phyloP scores from a whole-genome alignment of 2,888 invertebrate genomes.

The Drosophila diplacantha region DNA sequence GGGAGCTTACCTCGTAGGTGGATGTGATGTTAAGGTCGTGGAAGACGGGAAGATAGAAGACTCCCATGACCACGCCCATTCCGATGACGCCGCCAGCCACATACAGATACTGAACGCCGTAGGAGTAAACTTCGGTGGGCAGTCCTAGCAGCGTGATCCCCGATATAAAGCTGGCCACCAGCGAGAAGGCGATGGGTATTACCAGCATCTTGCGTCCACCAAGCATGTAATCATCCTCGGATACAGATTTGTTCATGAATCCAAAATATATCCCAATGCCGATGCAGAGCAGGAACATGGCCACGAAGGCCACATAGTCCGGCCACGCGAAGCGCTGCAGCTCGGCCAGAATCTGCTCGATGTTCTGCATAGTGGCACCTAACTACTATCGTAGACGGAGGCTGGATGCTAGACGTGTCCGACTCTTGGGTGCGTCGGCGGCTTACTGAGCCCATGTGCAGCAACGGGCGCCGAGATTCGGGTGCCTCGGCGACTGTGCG shows the following conservation, averaged over 20 bases:
- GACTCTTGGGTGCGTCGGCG: conserved; percentile 35
- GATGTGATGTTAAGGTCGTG: conserved; percentile 86
- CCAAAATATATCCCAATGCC: conserved; percentile 89
- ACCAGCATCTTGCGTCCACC: conserved; percentile 88
- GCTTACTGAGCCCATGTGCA: conserved; percentile 49
- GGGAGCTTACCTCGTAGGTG: conserved; percentile 84
- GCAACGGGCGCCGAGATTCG: conserved; percentile 42
- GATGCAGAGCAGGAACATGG: conserved; percentile 86
- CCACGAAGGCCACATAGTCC: conserved; percentile 77
- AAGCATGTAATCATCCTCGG: conserved; percentile 87
- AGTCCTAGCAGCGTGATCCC: conserved; percentile 88
- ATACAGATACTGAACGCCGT: conserved; percentile 87
- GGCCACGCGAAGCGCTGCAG: conserved; percentile 76
- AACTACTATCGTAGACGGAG: conserved; percentile 9
- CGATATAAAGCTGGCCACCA: conserved; percentile 89
- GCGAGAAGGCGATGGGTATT: conserved; percentile 87
- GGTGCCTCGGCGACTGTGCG: conserved; percentile 17
- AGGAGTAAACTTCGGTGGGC: conserved; percentile 89
- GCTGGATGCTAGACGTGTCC: conserved; percentile 13
- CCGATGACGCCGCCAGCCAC: conserved; percentile 82
- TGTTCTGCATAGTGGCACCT: conserved; percentile 69
- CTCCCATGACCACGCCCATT: conserved; percentile 83
- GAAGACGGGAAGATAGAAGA: conserved; percentile 86
- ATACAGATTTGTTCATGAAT: conserved; percentile 81
- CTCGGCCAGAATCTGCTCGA: conserved; percentile 73